Conservation (phyloP, 2,113 vertebrate species). For the Toxotes jaculatrix region DNA sequence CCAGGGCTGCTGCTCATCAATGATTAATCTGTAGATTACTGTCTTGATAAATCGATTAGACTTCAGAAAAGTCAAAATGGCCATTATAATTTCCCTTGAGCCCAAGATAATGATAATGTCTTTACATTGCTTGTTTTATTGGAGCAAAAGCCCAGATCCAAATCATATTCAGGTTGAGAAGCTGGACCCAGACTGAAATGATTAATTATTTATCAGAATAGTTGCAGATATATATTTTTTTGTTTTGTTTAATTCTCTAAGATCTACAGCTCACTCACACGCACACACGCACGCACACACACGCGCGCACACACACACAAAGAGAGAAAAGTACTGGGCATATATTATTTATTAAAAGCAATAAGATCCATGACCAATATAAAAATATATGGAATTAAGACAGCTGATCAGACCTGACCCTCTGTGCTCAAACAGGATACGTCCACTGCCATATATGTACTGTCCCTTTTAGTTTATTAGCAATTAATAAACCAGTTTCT, state of each 20-base stretch:
- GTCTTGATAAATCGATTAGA: background rate
- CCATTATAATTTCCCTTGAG: background rate
- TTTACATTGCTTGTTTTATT: background rate
- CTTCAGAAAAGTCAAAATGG: background rate
- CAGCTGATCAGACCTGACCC: background rate
- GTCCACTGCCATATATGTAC: background rate
- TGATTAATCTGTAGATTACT: background rate
- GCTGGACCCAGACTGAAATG: background rate
- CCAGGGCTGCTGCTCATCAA: background rate
- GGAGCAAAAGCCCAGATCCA: background rate
- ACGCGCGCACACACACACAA: background rate
- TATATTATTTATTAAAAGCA: slow-evolving; percentile 58
- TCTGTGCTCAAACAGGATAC: background rate
- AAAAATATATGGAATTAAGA: slow-evolving; percentile 44
- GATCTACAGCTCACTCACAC: background rate
- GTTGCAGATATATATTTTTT: background rate
- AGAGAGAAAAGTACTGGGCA: background rate
- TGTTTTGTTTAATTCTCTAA: background rate
- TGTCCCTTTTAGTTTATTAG: background rate
- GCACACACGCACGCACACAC: background rate
- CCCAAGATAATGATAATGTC: background rate
- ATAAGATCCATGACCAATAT: slow-evolving; percentile 14
- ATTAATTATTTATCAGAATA: background rate
- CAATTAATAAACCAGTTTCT: background rate
- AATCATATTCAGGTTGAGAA: background rate